A percentile compares a stretch with the other conserved stretches of the same genome.
Evolutionary conservation across 2,888 invertebrate genomes (phyloP).

Genomic region (Plebejus argus): DNA sequence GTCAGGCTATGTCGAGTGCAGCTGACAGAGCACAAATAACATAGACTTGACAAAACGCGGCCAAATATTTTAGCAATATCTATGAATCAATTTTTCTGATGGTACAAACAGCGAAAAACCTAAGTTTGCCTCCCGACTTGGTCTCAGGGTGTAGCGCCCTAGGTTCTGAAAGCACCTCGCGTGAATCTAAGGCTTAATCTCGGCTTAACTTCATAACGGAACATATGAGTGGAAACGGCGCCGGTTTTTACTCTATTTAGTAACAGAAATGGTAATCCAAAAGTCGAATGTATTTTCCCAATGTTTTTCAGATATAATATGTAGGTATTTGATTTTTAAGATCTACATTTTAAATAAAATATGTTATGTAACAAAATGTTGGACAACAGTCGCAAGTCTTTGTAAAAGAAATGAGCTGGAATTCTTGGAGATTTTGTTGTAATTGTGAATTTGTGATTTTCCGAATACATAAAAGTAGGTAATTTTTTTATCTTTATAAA

Average conservation of each 20-base stretch:
- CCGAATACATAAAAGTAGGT: too few species aligned
- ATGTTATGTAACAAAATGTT: too few species aligned
- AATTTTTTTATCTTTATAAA: too few species aligned
- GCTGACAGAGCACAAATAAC: background rate
- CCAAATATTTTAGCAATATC: background rate
- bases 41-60: background rate
- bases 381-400: too few species aligned
- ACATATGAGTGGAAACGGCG: slow-evolving; percentile 17
- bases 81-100: background rate
- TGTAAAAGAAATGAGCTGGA: too few species aligned
- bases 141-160: background rate
- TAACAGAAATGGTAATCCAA: background rate
- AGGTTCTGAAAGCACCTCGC: background rate
- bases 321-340: too few species aligned
- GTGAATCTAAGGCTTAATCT: slow-evolving; percentile 12
- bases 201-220: slow-evolving; percentile 11
- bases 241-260: slow-evolving; percentile 1
- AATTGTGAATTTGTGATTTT: too few species aligned
- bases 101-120: background rate
- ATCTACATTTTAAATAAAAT: too few species aligned
- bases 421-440: too few species aligned
- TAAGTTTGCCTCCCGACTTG: background rate
- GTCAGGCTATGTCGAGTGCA: too few species aligned
- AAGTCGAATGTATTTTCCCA: background rate
- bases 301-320: too few species aligned